Base-by-base conservation (phyloP, 2,113 vertebrate genomes). In the Apeltes quadracus region DNA sequence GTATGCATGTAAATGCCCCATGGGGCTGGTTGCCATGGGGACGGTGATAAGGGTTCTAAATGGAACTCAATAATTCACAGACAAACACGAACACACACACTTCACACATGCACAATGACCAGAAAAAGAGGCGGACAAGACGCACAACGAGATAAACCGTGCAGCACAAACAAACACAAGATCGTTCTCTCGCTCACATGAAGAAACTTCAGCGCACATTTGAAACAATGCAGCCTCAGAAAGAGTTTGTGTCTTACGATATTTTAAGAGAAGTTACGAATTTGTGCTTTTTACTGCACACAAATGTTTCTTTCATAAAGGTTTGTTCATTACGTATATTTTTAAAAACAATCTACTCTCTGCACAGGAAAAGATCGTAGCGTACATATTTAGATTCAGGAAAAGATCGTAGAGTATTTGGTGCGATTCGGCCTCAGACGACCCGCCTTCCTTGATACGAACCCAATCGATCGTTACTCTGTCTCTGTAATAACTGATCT, bases 41-140 rank as follows among this genome's bases (percentile, higher is more conserved):
- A 89, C 67, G 29, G 70, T 82, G 82, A 82, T 86, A 78, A 84
- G 66, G 75, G 69, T 77, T 85, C 73, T 82, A 87, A 89, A 87
- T 87, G 78, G 80, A 64, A 23, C 81, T 87, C 72, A 89, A 85
- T 89, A 85, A 89, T 87, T 85, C 83, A 38, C 56, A 61, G 43
- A 55, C n/a, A 22, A 7, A 44, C 27, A 62, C 38, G 44, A 46
- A 41, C 55, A 61, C 20, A 67, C 32, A 38, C 59, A 29, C 39
- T 7, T 51, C 20, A 72, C 57, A 69, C 34, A 25, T 65, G 29
- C 8, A 8, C 54, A 79, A 69, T 79, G 67, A 76, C 3, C 20
- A 62, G 36, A 54, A 46, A 74, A 81, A 61, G 64, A 51, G 64
- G 67, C 4, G 27, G 43, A 65, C 20, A 14, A 39, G 14, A 43